These are phyloP conservation scores for Suncus etruscus DNA, from an alignment of 2,113 vertebrate genomes.

Conservation along the genomic window DNA sequence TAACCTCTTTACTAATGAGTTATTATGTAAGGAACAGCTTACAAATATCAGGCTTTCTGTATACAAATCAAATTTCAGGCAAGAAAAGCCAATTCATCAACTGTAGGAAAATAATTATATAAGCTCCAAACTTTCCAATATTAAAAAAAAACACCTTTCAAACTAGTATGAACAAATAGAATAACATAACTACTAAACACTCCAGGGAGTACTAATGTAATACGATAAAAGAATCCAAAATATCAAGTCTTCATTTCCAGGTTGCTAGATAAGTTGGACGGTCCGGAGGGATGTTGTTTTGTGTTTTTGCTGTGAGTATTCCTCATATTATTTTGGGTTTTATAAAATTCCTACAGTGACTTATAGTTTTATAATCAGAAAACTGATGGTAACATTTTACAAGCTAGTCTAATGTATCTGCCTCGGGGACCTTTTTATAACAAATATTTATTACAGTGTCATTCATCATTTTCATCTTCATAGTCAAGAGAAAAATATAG, in stretches of 20 bases:
- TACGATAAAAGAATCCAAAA: slow-evolving; percentile 3
- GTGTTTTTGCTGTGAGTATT: background rate
- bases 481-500: background rate
- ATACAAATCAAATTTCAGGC: background rate
- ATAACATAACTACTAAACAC: background rate
- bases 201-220: background rate
- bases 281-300: background rate
- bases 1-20: background rate
- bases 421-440: background rate
- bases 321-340: slow-evolving; percentile 37
- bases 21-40: background rate
- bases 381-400: slow-evolving; percentile 57
- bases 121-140: background rate
- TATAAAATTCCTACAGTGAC: slow-evolving; percentile 53
- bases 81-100: background rate
- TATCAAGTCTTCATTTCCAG: slow-evolving; percentile 16
- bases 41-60: background rate
- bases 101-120: background rate
- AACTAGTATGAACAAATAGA: background rate
- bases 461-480: slow-evolving; percentile 41
- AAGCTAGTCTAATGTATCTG: background rate
- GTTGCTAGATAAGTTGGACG: background rate
- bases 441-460: background rate
- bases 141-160: background rate
- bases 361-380: slow-evolving; percentile 51